Conservation (phyloP, 2,797 vertebrate species). For the Decapterus maruadsi region DNA sequence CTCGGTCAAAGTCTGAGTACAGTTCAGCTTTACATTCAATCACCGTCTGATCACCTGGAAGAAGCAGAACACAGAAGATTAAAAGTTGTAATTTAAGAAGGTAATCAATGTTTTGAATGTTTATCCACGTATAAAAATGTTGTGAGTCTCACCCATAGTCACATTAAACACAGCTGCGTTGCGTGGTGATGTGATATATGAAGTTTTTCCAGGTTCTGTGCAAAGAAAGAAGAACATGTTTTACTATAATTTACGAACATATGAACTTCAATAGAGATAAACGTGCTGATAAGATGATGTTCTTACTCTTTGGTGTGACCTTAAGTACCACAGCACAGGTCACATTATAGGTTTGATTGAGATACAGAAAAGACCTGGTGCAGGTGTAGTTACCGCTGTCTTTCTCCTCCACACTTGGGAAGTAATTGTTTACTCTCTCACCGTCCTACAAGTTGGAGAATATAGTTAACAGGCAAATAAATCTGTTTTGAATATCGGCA, state of each 20-base stretch:
- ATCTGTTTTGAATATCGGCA: too few species aligned
- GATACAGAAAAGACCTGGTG: conserved; percentile 47
- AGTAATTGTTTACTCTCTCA: accelerated
- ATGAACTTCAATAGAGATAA: background rate
- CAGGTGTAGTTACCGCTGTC: conserved; percentile 63
- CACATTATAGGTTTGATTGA: conserved; percentile 49
- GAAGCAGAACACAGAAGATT: background rate
- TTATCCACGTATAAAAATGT: background rate
- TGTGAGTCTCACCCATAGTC: conserved; percentile 58
- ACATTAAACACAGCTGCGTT: background rate
- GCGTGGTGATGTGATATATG: conserved; percentile 42
- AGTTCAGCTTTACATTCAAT: conserved; percentile 51
- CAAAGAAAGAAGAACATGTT: background rate
- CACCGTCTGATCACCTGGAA: conserved; percentile 47
- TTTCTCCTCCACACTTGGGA: background rate
- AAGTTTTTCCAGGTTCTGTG: accelerated
- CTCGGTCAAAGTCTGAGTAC: background rate
- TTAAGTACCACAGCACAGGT: conserved; percentile 32
- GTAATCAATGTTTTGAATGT: background rate
- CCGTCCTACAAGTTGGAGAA: conserved; percentile 36
- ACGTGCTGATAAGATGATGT: background rate
- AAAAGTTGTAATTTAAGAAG: background rate
- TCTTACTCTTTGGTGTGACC: conserved; percentile 37
- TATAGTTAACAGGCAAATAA: too few species aligned
- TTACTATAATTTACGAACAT: too few species aligned